Conservation (phyloP, 2,888 invertebrate genomes). For the Lacanobia wlatinum region DNA sequence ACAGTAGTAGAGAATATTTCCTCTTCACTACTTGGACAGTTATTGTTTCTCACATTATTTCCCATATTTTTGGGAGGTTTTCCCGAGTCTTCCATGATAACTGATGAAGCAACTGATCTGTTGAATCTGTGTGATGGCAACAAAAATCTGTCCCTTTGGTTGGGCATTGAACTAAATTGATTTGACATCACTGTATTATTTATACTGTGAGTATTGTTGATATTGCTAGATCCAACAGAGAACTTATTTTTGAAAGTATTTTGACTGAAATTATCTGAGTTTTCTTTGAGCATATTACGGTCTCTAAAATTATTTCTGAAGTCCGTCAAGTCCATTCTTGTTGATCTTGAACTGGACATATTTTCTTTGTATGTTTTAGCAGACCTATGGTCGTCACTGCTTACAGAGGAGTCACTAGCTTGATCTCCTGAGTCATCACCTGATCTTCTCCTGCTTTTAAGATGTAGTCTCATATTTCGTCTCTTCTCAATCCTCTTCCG, state of each 20-base stretch:
- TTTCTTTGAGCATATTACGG: constrained; percentile 60
- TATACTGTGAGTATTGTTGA: constrained; percentile 32
- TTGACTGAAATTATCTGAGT: constrained; percentile 71
- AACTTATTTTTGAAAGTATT: constrained; percentile 72
- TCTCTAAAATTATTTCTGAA: constrained; percentile 39
- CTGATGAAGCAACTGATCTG: constrained; percentile 68
- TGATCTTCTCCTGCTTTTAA: constrained; percentile 73
- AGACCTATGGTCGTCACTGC: constrained; percentile 81
- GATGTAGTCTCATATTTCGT: constrained; percentile 72
- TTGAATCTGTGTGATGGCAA: constrained; percentile 83
- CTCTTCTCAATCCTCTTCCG: constrained; percentile 77
- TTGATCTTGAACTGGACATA: constrained; percentile 59
- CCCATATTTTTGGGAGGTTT: constrained; percentile 37
- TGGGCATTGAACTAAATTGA: constrained; percentile 52
- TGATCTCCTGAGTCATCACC: constrained; percentile 81
- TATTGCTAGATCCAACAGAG: constrained; percentile 51
- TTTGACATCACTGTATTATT: constrained; percentile 54
- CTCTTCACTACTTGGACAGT: constrained; percentile 65
- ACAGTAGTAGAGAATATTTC: constrained; percentile 73
- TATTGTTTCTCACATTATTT: constrained; percentile 35
- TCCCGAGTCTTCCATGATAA: constrained; percentile 69
- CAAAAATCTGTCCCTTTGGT: constrained; percentile 77
- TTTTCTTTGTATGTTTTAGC: constrained; percentile 73
- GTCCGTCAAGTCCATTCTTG: constrained; percentile 41
- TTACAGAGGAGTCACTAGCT: constrained; percentile 82